Evolutionary conservation across 2,888 invertebrate species (phyloP).

Genomic region (Uropetala carovei): DNA sequence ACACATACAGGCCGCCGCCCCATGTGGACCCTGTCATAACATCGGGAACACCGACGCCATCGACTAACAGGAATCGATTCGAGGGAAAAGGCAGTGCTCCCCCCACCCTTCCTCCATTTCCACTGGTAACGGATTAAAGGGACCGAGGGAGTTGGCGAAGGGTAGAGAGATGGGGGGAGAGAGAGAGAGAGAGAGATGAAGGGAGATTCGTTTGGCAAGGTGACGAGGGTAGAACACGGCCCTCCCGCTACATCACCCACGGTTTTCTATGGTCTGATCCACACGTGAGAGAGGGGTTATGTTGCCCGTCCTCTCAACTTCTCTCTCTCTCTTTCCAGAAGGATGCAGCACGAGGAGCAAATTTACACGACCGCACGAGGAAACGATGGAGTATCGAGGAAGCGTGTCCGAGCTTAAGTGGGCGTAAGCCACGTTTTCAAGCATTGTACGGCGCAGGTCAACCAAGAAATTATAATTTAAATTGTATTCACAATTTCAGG

Average conservation of each 20-base stretch:
- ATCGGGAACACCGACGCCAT: constrained; percentile 9
- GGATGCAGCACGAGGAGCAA: not conserved
- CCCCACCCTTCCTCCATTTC: not conserved
- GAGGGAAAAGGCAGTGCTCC: not conserved
- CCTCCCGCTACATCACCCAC: not conserved
- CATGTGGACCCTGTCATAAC: not conserved
- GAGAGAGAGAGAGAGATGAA: not conserved
- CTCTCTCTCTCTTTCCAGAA: not conserved
- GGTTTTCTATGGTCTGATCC: not conserved
- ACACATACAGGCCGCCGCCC: not conserved
- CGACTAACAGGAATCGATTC: not conserved
- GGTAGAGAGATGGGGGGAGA: not conserved
- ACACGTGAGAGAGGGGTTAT: not conserved
- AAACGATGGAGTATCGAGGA: not conserved
- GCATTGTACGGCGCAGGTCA: too few relatives aligned
- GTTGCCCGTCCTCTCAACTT: too few relatives aligned
- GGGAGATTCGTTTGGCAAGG: not conserved
- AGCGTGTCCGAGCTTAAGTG: too few relatives aligned
- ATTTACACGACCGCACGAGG: not conserved
- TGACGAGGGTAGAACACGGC: not conserved
- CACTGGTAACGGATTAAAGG: not conserved
- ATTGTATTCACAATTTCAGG: too few relatives aligned
- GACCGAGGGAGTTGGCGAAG: not conserved
- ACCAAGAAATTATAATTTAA: too few relatives aligned
- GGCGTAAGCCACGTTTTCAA: too few relatives aligned